These are phyloP conservation scores for Diplodus sargus DNA, from an alignment of 2,797 vertebrate species.

Conservation along the genomic window DNA sequence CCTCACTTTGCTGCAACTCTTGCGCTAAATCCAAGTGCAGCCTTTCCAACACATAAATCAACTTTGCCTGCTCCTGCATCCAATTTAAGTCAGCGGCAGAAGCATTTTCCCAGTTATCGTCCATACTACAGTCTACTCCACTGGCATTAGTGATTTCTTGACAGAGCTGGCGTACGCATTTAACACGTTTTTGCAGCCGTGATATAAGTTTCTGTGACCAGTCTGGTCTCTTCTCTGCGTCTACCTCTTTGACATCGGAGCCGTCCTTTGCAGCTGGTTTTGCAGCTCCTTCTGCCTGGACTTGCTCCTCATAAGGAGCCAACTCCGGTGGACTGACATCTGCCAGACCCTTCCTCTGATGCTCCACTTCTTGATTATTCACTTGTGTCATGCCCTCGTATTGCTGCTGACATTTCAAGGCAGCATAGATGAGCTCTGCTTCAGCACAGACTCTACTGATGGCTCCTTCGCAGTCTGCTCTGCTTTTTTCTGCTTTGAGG, in stretches of 20 bases:
- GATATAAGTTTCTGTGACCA: slow-evolving; percentile 85
- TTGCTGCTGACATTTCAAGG: slow-evolving; percentile 86
- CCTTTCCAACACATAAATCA: slow-evolving; percentile 88
- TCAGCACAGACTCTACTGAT: slow-evolving; percentile 80
- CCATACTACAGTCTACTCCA: slow-evolving; percentile 55
- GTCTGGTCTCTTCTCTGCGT: slow-evolving; percentile 69
- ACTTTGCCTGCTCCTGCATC: slow-evolving; percentile 88
- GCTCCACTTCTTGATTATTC: slow-evolving; percentile 72
- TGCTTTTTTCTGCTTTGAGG: slow-evolving; percentile 45
- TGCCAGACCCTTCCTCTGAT: slow-evolving; percentile 65
- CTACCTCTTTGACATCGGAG: slow-evolving; percentile 37
- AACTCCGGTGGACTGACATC: slow-evolving; percentile 76
- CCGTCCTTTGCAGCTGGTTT: slow-evolving; percentile 22
- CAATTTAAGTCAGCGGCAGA: slow-evolving; percentile 76
- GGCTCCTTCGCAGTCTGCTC: slow-evolving; percentile 26
- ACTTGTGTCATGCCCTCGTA: slow-evolving; percentile 75
- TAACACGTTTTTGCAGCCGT: slow-evolving; percentile 86
- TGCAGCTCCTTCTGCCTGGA: slow-evolving; percentile 34
- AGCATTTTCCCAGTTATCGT: slow-evolving; percentile 65
- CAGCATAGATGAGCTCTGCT: slow-evolving; percentile 88
- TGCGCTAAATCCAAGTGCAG: slow-evolving; percentile 84
- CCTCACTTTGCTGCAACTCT: slow-evolving; percentile 79
- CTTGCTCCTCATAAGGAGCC: slow-evolving; percentile 67
- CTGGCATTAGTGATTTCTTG: slow-evolving; percentile 80
- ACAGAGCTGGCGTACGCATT: slow-evolving; percentile 84